Conservation (phyloP, 2,888 invertebrate genomes). For the Euproctis similis region DNA sequence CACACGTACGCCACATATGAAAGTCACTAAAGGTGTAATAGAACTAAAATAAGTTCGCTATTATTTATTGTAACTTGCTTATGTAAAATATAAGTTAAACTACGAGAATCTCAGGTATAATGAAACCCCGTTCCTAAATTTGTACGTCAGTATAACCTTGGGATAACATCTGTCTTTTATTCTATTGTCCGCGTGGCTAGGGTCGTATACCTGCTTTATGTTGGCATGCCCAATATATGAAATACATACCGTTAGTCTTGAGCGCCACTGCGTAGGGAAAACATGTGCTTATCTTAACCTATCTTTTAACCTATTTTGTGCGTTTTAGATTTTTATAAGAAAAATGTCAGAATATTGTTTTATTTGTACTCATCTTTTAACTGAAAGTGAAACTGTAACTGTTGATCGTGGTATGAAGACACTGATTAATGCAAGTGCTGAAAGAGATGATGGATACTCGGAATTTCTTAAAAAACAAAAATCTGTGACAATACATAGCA, state of each 20-base stretch:
- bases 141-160: no score
- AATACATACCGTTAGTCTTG: conserved; percentile 6
- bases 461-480: conserved; percentile 8
- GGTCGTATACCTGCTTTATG: no score
- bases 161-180: no score
- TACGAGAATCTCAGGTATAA: no score
- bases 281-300: conserved; percentile 6
- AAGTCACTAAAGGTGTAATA: conserved; percentile 4
- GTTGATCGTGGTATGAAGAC: conserved; percentile 11
- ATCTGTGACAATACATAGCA: conserved; percentile 7
- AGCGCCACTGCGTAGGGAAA: conserved; percentile 7
- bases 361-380: conserved; percentile 6
- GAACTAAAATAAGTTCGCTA: conserved; percentile 7
- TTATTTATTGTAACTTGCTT: conserved; percentile 6
- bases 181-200: no score
- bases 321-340: conserved; percentile 5
- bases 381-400: conserved; percentile 8
- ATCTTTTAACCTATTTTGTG: conserved; percentile 4
- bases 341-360: conserved; percentile 8
- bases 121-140: no score
- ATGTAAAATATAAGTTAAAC: no score
- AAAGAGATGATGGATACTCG: conserved; percentile 8
- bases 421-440: conserved; percentile 10
- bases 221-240: no score
- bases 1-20: conserved; percentile 2